These are phyloP conservation scores for Acrocephalus scirpaceus DNA, from an alignment of 2,797 vertebrate genomes.

Conservation along the genomic window DNA sequence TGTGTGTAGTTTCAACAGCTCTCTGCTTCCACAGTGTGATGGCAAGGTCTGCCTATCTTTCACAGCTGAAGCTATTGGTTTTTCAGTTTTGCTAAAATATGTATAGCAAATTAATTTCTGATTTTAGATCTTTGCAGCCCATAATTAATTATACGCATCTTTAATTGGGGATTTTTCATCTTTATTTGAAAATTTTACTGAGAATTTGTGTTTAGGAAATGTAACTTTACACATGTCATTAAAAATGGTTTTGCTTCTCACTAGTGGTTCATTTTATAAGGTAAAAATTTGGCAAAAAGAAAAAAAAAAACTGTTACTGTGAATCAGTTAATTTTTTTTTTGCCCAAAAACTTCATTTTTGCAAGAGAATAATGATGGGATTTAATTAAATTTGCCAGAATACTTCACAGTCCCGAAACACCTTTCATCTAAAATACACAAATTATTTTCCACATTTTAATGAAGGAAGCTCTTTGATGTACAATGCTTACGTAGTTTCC, in stretches of 20 bases:
- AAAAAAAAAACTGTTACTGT: background rate
- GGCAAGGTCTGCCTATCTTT: background rate
- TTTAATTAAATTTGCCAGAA: constrained; percentile 62
- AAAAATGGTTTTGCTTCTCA: background rate
- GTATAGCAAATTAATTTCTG: background rate
- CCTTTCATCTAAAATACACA: constrained; percentile 63
- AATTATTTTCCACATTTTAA: constrained; percentile 61
- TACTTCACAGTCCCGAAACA: constrained; percentile 42
- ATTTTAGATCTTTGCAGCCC: background rate
- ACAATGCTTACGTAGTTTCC: background rate
- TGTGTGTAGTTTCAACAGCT: background rate
- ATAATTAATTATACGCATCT: background rate
- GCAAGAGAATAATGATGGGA: background rate
- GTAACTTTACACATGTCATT: background rate
- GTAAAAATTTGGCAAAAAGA: background rate
- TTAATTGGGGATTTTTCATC: background rate
- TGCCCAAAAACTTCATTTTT: background rate
- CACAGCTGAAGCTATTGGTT: background rate
- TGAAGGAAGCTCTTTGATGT: constrained; percentile 60
- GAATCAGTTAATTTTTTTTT: background rate
- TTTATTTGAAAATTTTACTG: background rate
- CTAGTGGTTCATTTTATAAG: background rate
- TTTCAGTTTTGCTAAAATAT: background rate
- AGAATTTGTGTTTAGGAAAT: background rate
- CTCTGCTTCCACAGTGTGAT: background rate